Evolutionary conservation across 1,140 invertebrate species (phyloP), one percentile per base, ranked within the genome.

Genomic region (Magallana gigas): DNA sequence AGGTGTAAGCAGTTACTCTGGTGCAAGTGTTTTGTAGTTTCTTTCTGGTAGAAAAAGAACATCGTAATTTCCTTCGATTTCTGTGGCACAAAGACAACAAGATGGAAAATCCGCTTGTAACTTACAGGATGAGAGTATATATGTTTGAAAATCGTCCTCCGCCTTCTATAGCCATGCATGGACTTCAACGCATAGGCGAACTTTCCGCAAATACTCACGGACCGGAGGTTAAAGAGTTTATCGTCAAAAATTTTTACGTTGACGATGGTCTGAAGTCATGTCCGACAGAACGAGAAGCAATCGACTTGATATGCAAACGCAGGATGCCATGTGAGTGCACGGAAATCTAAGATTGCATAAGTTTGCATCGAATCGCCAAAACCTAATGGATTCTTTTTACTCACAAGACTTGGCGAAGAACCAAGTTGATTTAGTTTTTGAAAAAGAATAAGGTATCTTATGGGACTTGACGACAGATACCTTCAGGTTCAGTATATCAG

Each of bases 111-210:
- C 80, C 36, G 1, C 81, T 84, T 57, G 71, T 68, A 3, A 57
- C 62, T 18, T 90, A 87, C 57, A 23, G 88, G 7, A 90, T 90
- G 90, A 76, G 68, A 9, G 85, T 58, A 68, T 88, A 91, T 83
- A 68, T 91, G 2, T 90, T 90, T 60, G 90, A 87, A 1, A 89
- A 84, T 57, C 57, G 62, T 18, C 85, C 71, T 18, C 4, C 36
- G 36, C 36, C 36, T 36, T 58, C 83, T 16, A 84, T 87, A n/a
- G 80, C 58, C 8, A 56, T 81, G 76, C 36, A 58, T 58, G 56
- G 82, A 12, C 29, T 58, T n/a, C 82, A n/a, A 36, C n/a, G 82
- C 16, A 58, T 59, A 36, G 36, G 36, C 36, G 36, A 36, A 36
- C 36, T 36, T 5, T 36, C 36, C 36, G 36, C 36, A 36, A 5